Percentiles rank a stretch among this genome's conserved stretches.
phyloP scores from a whole-genome alignment of 2,797 vertebrate species.

The Ptychadena robeensis region DNA sequence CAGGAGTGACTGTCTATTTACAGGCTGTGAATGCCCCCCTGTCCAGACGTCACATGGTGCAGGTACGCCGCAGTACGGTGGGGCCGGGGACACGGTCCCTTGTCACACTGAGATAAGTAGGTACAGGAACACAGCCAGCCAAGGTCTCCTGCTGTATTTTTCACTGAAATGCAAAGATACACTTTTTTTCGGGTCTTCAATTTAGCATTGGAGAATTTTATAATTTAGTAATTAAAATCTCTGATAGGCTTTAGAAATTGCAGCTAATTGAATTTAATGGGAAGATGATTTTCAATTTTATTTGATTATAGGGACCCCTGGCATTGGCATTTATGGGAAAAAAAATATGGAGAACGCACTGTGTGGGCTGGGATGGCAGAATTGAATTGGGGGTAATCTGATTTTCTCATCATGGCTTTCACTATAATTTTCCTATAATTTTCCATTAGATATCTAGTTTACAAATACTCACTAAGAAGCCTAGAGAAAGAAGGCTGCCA shows the following conservation, averaged over 20 bases:
- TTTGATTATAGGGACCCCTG: constrained; percentile 99
- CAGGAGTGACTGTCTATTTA: background rate
- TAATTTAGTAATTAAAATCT: constrained; percentile 99
- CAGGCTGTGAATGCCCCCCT: background rate
- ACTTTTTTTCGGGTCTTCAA: constrained; percentile 92
- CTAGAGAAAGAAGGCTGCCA: constrained; percentile 98
- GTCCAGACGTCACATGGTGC: background rate
- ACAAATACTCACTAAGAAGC: constrained; percentile 98
- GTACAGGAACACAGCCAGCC: constrained; percentile 79
- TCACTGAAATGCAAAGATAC: constrained; percentile 89
- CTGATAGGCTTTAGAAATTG: constrained; percentile 99
- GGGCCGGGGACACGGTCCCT: background rate
- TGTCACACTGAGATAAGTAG: constrained; percentile 28
- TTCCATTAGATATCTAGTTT: constrained; percentile 99
- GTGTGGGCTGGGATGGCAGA: constrained; percentile 99
- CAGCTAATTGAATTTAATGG: constrained; percentile 99
- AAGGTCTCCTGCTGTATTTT: constrained; percentile 82
- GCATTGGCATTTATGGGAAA: constrained; percentile 99
- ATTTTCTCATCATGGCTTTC: constrained; percentile 99
- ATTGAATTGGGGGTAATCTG: constrained; percentile 99
- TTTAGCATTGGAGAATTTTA: constrained; percentile 99
- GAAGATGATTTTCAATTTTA: constrained; percentile 99
- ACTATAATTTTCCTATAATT: constrained; percentile 99
- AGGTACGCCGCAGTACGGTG: background rate
- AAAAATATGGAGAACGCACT: constrained; percentile 98